Evolutionary conservation across 2,113 vertebrate species (phyloP).

Genomic region (Saguinus midas): DNA sequence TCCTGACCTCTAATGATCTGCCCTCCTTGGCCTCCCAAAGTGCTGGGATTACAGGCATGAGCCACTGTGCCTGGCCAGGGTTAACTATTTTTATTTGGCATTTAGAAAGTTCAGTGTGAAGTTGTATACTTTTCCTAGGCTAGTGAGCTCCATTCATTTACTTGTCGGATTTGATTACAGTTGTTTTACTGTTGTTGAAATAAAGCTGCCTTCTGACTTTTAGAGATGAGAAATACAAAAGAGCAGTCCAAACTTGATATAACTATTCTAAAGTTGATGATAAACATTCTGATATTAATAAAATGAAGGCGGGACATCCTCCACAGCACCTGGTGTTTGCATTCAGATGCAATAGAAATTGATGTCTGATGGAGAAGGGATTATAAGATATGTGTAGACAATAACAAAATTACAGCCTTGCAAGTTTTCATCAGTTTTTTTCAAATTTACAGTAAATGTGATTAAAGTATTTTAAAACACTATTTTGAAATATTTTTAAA

Average conservation of each 20-base stretch:
- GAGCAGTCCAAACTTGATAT: not conserved
- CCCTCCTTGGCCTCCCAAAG: too few relatives aligned
- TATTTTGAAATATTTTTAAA: not conserved
- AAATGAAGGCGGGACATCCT: not conserved
- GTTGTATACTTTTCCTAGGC: not conserved
- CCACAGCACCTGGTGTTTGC: not conserved
- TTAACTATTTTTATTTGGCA: not conserved
- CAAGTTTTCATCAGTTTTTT: constrained; percentile 39
- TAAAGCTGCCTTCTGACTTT: not conserved
- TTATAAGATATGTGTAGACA: not conserved
- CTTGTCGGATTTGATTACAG: constrained; percentile 10
- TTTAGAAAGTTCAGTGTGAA: not conserved
- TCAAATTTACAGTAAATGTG: constrained; percentile 2
- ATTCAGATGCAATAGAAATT: not conserved
- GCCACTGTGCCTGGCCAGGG: too few relatives aligned
- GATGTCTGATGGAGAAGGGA: not conserved
- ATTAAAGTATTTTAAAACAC: constrained; percentile 33
- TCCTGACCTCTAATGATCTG: too few relatives aligned
- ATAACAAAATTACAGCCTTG: constrained; percentile 26
- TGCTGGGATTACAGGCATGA: too few relatives aligned
- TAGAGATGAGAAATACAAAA: not conserved
- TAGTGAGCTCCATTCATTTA: not conserved
- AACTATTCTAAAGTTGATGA: constrained; percentile 24
- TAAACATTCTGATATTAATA: constrained; percentile 25
- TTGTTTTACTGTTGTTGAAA: constrained; percentile 40